Percentiles rank a stretch among this genome's conserved stretches.
These are phyloP conservation scores for Vanacampus margaritifer DNA, from an alignment of 2,113 vertebrate genomes.

Conservation along the genomic window DNA sequence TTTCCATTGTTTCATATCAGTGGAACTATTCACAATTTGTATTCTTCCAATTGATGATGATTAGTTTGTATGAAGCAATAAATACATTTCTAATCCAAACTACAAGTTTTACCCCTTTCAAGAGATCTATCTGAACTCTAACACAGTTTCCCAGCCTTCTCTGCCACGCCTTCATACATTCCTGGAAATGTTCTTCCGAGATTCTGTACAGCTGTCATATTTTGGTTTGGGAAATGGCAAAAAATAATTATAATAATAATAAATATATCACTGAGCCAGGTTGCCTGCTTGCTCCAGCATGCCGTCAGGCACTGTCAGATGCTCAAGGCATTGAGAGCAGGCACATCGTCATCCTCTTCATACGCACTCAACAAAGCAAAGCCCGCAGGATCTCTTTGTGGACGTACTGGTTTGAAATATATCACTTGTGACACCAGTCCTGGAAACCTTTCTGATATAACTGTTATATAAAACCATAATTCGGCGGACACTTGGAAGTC, in stretches of 20 bases:
- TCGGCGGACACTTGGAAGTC: constrained; percentile 19
- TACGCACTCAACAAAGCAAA: neutral
- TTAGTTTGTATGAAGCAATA: constrained; percentile 32
- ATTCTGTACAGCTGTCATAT: too few species aligned
- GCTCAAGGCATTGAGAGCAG: neutral
- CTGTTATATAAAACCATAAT: constrained; percentile 2
- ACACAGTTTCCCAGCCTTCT: too few species aligned
- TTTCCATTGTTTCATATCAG: too few species aligned
- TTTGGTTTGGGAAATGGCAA: too few species aligned
- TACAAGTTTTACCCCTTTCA: constrained; percentile 9
- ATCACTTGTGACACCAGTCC: neutral
- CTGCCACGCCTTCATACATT: too few species aligned
- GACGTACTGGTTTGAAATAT: neutral
- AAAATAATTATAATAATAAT: too few species aligned
- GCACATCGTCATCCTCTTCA: neutral
- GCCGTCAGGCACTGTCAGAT: neutral
- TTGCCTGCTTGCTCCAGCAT: too few species aligned
- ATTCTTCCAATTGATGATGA: constrained; percentile 24
- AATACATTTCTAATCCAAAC: constrained; percentile 3
- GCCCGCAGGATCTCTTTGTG: neutral
- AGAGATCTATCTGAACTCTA: too few species aligned
- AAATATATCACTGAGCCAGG: too few species aligned
- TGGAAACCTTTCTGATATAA: neutral
- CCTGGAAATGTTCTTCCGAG: too few species aligned
- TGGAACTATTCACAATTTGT: too few species aligned